These are phyloP conservation scores for Erebia ligea DNA, from an alignment of 2,888 invertebrate species.

Conservation along the genomic window DNA sequence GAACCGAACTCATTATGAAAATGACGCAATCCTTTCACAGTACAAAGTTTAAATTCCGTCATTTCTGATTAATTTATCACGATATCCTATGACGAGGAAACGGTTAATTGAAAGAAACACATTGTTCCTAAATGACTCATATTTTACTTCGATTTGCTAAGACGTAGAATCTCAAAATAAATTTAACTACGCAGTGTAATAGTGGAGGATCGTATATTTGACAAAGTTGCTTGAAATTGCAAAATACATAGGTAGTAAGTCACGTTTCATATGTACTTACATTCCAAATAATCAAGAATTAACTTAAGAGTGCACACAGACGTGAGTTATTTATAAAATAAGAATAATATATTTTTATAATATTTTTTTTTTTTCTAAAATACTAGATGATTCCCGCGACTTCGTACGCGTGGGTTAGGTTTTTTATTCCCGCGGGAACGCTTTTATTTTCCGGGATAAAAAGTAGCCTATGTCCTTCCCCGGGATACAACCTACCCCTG, in stretches of 20 bases:
- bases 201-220: constrained; percentile 14
- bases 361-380: too few relatives aligned
- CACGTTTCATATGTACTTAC: constrained; percentile 22
- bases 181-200: constrained; percentile 29
- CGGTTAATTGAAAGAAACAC: background rate
- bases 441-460: too few relatives aligned
- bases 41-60: constrained; percentile 5
- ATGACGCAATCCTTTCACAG: background rate
- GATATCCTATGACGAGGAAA: background rate
- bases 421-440: too few relatives aligned
- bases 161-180: constrained; percentile 30
- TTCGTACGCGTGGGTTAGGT: too few relatives aligned
- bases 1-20: too few relatives aligned
- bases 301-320: background rate
- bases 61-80: constrained; percentile 7
- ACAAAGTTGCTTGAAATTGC: constrained; percentile 25
- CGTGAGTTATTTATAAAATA: background rate
- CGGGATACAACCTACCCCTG: too few relatives aligned
- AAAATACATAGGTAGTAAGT: constrained; percentile 23
- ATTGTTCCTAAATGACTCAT: constrained; percentile 1
- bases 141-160: background rate
- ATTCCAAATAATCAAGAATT: background rate
- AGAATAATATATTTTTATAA: too few relatives aligned
- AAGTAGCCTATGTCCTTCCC: too few relatives aligned
- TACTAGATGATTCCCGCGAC: too few relatives aligned